Evolutionary conservation across 2,113 vertebrate species (phyloP).

Genomic region (Lophura nycthemera): DNA sequence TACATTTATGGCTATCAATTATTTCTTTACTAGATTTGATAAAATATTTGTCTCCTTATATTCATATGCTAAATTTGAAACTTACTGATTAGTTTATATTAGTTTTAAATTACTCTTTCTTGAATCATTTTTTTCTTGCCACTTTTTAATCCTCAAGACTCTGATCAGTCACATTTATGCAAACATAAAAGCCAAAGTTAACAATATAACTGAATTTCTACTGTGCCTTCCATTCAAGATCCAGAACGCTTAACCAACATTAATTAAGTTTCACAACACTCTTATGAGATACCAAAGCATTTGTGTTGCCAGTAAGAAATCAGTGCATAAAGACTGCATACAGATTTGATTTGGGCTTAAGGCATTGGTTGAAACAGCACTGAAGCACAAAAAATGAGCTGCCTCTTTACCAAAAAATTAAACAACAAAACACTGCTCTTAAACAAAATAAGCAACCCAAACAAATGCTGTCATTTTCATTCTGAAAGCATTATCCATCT

Average conservation of each 20-base stretch:
- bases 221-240: constrained; percentile 34
- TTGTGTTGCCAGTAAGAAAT: not conserved
- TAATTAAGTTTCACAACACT: constrained; percentile 53
- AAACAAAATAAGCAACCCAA: not conserved
- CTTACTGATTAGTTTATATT: not conserved
- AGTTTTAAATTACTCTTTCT: constrained; percentile 14
- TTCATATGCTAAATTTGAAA: not conserved
- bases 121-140: not conserved
- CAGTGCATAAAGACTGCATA: not conserved
- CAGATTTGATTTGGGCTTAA: not conserved
- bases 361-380: not conserved
- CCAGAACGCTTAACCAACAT: constrained; percentile 29
- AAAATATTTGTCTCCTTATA: not conserved
- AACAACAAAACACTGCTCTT: not conserved
- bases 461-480: not conserved
- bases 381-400: not conserved
- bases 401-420: not conserved
- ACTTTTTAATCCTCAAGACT: constrained; percentile 10
- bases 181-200: constrained; percentile 36
- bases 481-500: not conserved
- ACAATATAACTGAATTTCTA: constrained; percentile 12
- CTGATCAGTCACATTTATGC: constrained; percentile 9
- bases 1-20: not conserved
- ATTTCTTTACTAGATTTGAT: not conserved
- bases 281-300: constrained; percentile 37